phyloP scores from a whole-genome alignment of 1,140 invertebrate species.

The Drosophila varians region DNA sequence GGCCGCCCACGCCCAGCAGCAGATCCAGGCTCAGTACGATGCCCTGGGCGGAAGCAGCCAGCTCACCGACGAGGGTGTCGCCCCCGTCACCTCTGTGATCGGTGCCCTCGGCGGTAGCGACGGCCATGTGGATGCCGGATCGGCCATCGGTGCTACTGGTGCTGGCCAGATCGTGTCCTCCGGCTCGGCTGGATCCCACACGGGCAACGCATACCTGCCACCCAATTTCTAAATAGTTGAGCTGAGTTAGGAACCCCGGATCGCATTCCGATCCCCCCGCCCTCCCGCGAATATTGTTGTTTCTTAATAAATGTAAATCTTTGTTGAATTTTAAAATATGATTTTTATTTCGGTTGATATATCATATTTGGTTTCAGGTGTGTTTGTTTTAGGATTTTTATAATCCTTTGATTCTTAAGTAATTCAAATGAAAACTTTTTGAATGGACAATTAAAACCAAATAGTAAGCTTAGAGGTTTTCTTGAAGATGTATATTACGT shows the following conservation, averaged over 20 bases:
- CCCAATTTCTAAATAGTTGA: constrained; percentile 77
- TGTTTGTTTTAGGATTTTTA: too few species aligned
- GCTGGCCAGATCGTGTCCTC: constrained; percentile 34
- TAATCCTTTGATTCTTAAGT: too few species aligned
- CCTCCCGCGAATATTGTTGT: constrained; percentile 39
- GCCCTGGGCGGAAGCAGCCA: constrained; percentile 78
- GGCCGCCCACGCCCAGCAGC: constrained; percentile 78
- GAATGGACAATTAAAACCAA: too few species aligned
- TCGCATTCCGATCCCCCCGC: neutral
- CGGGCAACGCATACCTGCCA: constrained; percentile 77
- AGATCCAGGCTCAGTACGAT: constrained; percentile 83
- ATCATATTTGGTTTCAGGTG: too few species aligned
- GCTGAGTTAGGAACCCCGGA: constrained; percentile 24
- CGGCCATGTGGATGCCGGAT: constrained; percentile 29
- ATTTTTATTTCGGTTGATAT: too few species aligned
- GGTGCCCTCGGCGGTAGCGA: constrained; percentile 66
- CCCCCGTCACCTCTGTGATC: constrained; percentile 79
- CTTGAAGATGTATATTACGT: too few species aligned
- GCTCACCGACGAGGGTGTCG: constrained; percentile 77
- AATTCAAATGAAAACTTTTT: too few species aligned
- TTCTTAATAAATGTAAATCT: constrained; percentile 66
- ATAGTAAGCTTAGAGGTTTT: too few species aligned
- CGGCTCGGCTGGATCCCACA: constrained; percentile 28
- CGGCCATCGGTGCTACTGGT: constrained; percentile 28
- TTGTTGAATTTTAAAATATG: constrained; percentile 52